Evolutionary conservation across 2,113 vertebrate species (phyloP).

Genomic region (Zapus hudsonius): DNA sequence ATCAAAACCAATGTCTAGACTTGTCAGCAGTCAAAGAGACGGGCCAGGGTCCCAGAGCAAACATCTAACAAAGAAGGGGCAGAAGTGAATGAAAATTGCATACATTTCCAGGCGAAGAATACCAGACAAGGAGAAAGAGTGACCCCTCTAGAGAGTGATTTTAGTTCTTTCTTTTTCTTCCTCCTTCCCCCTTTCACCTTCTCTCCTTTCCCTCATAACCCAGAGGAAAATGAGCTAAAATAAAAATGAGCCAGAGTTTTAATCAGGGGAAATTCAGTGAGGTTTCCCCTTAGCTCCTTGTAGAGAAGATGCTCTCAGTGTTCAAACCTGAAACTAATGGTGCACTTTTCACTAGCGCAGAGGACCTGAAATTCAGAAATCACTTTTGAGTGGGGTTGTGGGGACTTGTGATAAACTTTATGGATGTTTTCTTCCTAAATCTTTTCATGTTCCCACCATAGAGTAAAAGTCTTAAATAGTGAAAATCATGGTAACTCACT

Average conservation of each 20-base stretch:
- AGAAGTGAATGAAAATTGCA: background rate
- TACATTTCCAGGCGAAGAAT: background rate
- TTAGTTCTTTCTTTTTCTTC: background rate
- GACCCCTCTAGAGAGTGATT: background rate
- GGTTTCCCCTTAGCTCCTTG: background rate
- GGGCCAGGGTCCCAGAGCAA: background rate
- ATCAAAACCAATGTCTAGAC: background rate
- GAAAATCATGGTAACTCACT: background rate
- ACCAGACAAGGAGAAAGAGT: background rate
- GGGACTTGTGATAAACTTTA: background rate
- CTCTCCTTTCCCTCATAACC: background rate
- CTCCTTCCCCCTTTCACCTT: background rate
- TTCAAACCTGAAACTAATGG: background rate
- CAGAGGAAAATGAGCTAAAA: background rate
- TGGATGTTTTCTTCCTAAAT: background rate
- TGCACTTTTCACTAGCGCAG: background rate
- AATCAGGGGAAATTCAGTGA: background rate
- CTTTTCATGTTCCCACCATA: background rate
- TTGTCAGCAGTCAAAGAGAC: background rate
- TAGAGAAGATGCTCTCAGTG: background rate
- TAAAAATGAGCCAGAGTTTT: background rate
- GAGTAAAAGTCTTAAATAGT: background rate
- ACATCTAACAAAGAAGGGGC: background rate
- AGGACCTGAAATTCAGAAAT: background rate
- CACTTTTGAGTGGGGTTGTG: background rate